phyloP scores from a whole-genome alignment of 2,113 vertebrate genomes.

The Serilophus lunatus region DNA sequence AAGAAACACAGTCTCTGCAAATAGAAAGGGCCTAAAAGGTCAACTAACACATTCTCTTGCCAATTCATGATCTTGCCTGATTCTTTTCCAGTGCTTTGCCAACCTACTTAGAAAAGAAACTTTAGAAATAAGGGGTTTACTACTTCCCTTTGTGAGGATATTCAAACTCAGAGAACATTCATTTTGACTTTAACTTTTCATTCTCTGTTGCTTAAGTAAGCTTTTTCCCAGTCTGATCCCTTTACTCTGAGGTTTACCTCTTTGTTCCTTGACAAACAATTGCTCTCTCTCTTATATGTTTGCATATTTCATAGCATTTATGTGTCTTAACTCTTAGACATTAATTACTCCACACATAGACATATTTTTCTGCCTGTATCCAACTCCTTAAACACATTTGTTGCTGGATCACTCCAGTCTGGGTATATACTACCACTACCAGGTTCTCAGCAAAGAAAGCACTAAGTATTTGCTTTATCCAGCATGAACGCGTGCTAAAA shows the following conservation, averaged over 20 bases:
- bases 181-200: not conserved
- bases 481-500: not conserved
- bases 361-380: not conserved
- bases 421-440: not conserved
- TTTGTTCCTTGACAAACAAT: not conserved
- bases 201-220: not conserved
- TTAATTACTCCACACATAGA: not conserved
- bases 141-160: not conserved
- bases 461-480: not conserved
- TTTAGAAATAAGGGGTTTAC: not conserved
- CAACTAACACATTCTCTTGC: not conserved
- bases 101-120: not conserved
- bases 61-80: not conserved
- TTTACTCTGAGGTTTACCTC: not conserved
- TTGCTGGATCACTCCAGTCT: not conserved
- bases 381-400: not conserved
- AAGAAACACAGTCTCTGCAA: not conserved
- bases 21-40: constrained; percentile 27
- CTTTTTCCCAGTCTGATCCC: not conserved
- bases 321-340: not conserved
- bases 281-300: not conserved
- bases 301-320: not conserved
- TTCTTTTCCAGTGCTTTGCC: not conserved
- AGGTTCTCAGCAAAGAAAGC: not conserved
- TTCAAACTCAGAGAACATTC: not conserved